phyloP scores from a whole-genome alignment of 2,113 vertebrate genomes.

The Scomber japonicus region DNA sequence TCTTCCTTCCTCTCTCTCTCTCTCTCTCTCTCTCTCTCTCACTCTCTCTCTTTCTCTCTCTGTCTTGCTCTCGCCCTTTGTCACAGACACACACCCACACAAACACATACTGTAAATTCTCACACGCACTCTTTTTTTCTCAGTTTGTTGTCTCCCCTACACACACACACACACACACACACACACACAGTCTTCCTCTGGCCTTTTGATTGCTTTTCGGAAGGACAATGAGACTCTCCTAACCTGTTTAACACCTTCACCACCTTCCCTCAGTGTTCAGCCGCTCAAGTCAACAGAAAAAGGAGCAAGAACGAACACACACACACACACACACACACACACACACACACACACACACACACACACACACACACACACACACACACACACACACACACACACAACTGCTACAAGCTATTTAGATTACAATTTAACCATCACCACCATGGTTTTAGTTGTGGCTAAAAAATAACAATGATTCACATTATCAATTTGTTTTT shows the following conservation, averaged over 20 bases:
- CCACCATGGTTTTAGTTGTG: neutral
- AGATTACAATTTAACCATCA: conserved; percentile 11
- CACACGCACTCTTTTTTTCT: neutral
- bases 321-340: too few relatives aligned
- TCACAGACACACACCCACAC: conserved; percentile 38
- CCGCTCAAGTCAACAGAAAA: conserved; percentile 20
- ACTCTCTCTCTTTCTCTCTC: conserved; percentile 48
- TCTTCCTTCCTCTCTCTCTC: conserved; percentile 54
- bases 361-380: too few relatives aligned
- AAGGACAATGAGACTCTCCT: conserved; percentile 48
- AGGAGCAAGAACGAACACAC: neutral
- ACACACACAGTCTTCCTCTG: conserved; percentile 32
- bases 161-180: neutral
- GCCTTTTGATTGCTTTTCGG: conserved; percentile 55
- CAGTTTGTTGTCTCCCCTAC: neutral
- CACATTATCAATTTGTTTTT: neutral
- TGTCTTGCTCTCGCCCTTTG: conserved; percentile 30
- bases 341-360: too few relatives aligned
- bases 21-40: conserved; percentile 52
- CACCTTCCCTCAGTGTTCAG: conserved; percentile 21
- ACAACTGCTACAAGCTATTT: neutral
- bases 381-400: neutral
- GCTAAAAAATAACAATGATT: neutral
- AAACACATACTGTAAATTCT: conserved; percentile 52
- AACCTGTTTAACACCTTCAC: conserved; percentile 48